Evolutionary conservation across 2,113 vertebrate genomes (phyloP).

Genomic region (Percina caprodes): DNA sequence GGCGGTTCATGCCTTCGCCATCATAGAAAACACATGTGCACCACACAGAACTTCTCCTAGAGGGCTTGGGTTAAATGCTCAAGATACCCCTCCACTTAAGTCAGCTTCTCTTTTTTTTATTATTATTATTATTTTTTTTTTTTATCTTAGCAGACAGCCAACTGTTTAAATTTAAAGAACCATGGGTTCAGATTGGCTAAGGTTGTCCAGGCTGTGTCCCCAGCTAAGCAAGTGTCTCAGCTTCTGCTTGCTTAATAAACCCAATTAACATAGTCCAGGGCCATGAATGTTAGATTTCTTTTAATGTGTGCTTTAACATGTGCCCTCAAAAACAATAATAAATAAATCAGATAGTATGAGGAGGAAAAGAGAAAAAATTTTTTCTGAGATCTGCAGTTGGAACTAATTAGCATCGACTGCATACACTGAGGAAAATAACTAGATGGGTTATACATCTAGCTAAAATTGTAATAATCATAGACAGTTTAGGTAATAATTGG

Average conservation of each 20-base stretch:
- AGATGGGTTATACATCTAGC: not conserved
- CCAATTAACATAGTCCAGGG: not conserved
- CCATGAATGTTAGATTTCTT: not conserved
- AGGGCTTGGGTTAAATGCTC: not conserved
- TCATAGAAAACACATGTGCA: not conserved
- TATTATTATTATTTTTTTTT: no score
- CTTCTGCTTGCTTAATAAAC: not conserved
- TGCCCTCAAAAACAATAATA: not conserved
- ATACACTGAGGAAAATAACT: not conserved
- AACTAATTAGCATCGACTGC: not conserved
- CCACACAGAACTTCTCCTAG: no score
- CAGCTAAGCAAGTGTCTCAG: not conserved
- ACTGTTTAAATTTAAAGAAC: no score
- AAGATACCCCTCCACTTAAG: no score
- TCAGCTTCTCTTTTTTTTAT: no score
- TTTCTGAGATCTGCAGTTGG: not conserved
- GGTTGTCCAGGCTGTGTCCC: no score
- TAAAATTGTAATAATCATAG: not conserved
- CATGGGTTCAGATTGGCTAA: no score
- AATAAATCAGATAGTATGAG: not conserved
- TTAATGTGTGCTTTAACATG: not conserved
- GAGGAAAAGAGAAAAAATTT: no score
- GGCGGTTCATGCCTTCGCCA: no score
- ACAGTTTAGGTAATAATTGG: no score
- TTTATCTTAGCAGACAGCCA: not conserved